Conservation (phyloP, 2,888 invertebrate genomes). For the Rhamnusium bicolor region DNA sequence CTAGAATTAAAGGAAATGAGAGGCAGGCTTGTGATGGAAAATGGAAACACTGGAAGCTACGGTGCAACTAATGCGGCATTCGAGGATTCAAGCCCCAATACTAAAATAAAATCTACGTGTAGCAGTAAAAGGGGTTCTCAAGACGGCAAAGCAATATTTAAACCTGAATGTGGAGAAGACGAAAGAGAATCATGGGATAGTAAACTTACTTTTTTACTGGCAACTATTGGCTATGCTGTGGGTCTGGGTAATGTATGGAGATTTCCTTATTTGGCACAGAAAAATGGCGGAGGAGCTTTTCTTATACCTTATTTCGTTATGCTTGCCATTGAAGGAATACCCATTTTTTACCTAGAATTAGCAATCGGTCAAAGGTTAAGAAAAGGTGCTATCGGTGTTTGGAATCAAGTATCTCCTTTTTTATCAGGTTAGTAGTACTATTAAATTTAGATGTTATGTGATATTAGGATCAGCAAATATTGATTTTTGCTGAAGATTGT, state of each 20-base stretch:
- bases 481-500: too few species aligned
- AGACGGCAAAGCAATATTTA: slow-evolving; percentile 77
- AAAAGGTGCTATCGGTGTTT: slow-evolving; percentile 95
- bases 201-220: slow-evolving; percentile 91
- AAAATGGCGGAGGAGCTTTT: slow-evolving; percentile 97
- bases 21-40: slow-evolving; percentile 85
- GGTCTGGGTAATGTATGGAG: slow-evolving; percentile 97
- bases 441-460: too few species aligned
- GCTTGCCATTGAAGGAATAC: slow-evolving; percentile 94
- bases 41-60: slow-evolving; percentile 76
- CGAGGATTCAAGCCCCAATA: slow-evolving; percentile 75
- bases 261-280: slow-evolving; percentile 95
- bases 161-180: slow-evolving; percentile 72
- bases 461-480: too few species aligned
- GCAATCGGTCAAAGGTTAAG: slow-evolving; percentile 95
- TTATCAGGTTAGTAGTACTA: slow-evolving; percentile 75
- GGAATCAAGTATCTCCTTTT: slow-evolving; percentile 94
- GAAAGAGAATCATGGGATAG: slow-evolving; percentile 95
- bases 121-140: slow-evolving; percentile 74
- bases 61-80: slow-evolving; percentile 92
- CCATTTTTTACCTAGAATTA: slow-evolving; percentile 95
- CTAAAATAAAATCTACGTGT: slow-evolving; percentile 68
- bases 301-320: slow-evolving; percentile 97
- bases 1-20: slow-evolving; percentile 90
- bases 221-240: slow-evolving; percentile 93